Evolutionary conservation across 2,113 vertebrate genomes (phyloP), one percentile per base, ranked within the genome.

Genomic region (Neotragus moschatus): DNA sequence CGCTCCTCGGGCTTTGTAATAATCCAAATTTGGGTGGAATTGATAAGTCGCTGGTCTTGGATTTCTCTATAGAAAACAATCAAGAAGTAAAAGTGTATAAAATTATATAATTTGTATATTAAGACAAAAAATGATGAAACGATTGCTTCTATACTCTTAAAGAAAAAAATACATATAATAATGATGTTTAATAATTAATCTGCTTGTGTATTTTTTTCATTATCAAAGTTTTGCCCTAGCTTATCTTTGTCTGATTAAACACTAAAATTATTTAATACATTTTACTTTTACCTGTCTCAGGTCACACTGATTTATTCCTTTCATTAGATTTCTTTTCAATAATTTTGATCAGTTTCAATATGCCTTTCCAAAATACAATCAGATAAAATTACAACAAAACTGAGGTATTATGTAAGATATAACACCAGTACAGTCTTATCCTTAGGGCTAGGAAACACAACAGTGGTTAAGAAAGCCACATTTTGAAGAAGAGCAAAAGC

Each of bases 21-120:
- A 99, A 98, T 99, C 99, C 98, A 99, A 99, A 98, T 99, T 99
- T 98, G 99, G 99, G 92, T 99, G 99, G 97, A 99, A 99, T 79
- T 99, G 99, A 91, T 99, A 99, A 98, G 99, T 99, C 96, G 99
- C 99, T 0, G 99, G 99, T 97, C 99, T 99, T 87, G 99, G 99
- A 98, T 99, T 99, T 99, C 99, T 99, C 99, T 99, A 73, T 45
- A 91, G 79, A 85, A 96, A 94, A 95, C 97, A 73, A 81, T 49
- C 49, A 73, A 88, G 26, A 92, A 36, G 55, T 86, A 82, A 89
- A 96, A 58, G 70, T 86, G 19, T 43, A n/a, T 87, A 88, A 88
- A 86, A 30, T 30, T 58, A 63, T 60, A 81, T 91, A 90, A 96
- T 77, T 75, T 73, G 66, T 1, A 80, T 8, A 88, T 45, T 23